Evolutionary conservation across 2,888 invertebrate species (phyloP).

Genomic region (Diploptera punctata): DNA sequence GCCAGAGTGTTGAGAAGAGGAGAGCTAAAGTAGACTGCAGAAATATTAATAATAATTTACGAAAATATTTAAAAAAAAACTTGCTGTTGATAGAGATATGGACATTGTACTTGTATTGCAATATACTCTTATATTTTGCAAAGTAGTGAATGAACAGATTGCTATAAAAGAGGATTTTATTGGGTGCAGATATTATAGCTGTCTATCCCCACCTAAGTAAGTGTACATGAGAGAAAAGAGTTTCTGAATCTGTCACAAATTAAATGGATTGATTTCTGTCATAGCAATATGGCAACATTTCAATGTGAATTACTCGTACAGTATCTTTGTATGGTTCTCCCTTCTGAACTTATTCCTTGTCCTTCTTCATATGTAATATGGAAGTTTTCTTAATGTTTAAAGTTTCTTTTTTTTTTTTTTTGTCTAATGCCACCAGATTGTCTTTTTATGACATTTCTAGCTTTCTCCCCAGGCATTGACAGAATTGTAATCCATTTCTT

Average conservation of each 20-base stretch:
- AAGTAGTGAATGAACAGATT: not conserved
- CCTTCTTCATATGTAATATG: conserved; percentile 6
- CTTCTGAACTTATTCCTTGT: not conserved
- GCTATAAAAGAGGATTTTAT: not conserved
- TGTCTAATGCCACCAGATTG: no score
- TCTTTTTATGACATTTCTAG: no score
- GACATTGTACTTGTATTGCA: conserved; percentile 13
- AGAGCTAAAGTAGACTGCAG: conserved; percentile 18
- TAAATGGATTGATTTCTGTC: conserved; percentile 11
- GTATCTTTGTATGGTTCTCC: not conserved
- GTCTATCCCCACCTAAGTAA: not conserved
- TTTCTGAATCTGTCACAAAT: conserved; percentile 11
- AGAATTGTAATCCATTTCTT: no score
- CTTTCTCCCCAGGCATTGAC: no score
- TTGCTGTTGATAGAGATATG: not conserved
- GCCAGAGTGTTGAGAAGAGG: not conserved
- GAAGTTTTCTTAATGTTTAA: no score
- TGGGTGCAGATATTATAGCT: not conserved
- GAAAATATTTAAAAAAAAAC: not conserved
- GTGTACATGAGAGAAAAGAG: conserved; percentile 8
- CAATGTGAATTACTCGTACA: not conserved
- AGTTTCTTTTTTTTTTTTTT: no score
- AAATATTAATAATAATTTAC: not conserved
- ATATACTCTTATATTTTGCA: conserved; percentile 1
- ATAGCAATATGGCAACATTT: not conserved